Conservation (phyloP, 2,888 invertebrate genomes). For the Ectemnius lituratus region DNA sequence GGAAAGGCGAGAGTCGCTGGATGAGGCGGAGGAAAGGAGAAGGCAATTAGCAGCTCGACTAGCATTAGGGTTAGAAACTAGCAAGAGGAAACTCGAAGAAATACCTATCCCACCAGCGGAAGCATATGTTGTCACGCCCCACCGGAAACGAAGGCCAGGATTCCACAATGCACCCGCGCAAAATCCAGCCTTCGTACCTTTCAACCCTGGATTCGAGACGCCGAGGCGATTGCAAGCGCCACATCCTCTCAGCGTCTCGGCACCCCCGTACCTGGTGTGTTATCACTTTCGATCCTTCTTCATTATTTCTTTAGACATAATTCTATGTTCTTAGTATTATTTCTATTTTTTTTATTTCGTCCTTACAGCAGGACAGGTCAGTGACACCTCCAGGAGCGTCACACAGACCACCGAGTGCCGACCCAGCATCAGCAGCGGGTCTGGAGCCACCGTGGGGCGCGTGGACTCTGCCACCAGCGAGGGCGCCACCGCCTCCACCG, state of each 20-base stretch:
- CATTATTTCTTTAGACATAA: not conserved
- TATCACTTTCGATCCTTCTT: slow-evolving; percentile 5
- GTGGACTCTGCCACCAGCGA: slow-evolving; percentile 79
- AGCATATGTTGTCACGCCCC: slow-evolving; percentile 92
- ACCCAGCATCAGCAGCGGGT: slow-evolving; percentile 70
- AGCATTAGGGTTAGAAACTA: slow-evolving; percentile 84
- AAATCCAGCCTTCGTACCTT: slow-evolving; percentile 92
- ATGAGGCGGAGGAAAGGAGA: slow-evolving; percentile 73
- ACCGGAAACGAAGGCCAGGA: slow-evolving; percentile 90
- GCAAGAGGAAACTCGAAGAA: slow-evolving; percentile 84
- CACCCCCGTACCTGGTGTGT: slow-evolving; percentile 82
- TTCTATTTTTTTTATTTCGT: not conserved
- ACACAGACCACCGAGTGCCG: slow-evolving; percentile 75
- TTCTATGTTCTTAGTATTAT: not conserved
- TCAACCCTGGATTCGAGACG: slow-evolving; percentile 78
- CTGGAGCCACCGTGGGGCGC: slow-evolving; percentile 75
- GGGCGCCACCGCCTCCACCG: slow-evolving; percentile 81
- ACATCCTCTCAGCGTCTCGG: slow-evolving; percentile 86
- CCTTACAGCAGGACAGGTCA: slow-evolving; percentile 72
- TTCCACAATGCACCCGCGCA: slow-evolving; percentile 93
- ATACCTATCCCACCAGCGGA: slow-evolving; percentile 85
- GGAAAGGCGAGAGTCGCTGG: slow-evolving; percentile 74
- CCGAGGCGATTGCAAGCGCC: slow-evolving; percentile 81
- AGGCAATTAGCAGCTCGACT: slow-evolving; percentile 73
- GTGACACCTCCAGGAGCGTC: slow-evolving; percentile 74